phyloP scores from a whole-genome alignment of 2,797 vertebrate genomes.

The Tamandua tetradactyla region DNA sequence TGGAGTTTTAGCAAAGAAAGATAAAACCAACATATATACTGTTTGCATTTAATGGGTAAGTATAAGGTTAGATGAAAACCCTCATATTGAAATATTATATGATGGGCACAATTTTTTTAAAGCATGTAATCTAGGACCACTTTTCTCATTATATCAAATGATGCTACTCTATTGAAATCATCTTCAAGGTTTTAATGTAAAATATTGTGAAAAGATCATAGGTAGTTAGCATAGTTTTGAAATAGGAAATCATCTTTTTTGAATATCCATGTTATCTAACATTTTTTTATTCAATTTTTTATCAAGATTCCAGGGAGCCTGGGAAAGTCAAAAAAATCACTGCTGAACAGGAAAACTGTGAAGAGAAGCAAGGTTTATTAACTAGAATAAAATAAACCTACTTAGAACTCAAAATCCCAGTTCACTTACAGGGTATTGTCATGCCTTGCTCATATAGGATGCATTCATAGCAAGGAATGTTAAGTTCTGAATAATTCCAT shows the following conservation, averaged over 20 bases:
- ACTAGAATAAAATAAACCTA: background rate
- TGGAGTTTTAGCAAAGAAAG: background rate
- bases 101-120: background rate
- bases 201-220: constrained; percentile 40
- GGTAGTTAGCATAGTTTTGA: background rate
- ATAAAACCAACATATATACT: background rate
- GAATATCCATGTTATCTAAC: background rate
- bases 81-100: constrained; percentile 25
- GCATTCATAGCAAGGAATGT: background rate
- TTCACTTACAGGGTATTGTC: background rate
- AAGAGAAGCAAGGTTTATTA: background rate
- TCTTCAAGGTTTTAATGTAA: background rate
- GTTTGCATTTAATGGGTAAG: constrained; percentile 8
- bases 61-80: background rate
- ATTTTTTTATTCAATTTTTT: constrained; percentile 39
- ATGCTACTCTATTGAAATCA: constrained; percentile 28
- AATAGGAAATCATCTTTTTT: constrained; percentile 14
- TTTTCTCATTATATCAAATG: constrained; percentile 40
- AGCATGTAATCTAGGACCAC: background rate
- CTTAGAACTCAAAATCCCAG: constrained; percentile 7
- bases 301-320: constrained; percentile 22
- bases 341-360: background rate
- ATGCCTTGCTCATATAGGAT: background rate
- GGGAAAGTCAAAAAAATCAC: background rate
- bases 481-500: constrained; percentile 40